Evolutionary conservation across 1,140 invertebrate species (phyloP), one percentile per base, ranked within the genome.

Genomic region (Arctopsyche grandis): DNA sequence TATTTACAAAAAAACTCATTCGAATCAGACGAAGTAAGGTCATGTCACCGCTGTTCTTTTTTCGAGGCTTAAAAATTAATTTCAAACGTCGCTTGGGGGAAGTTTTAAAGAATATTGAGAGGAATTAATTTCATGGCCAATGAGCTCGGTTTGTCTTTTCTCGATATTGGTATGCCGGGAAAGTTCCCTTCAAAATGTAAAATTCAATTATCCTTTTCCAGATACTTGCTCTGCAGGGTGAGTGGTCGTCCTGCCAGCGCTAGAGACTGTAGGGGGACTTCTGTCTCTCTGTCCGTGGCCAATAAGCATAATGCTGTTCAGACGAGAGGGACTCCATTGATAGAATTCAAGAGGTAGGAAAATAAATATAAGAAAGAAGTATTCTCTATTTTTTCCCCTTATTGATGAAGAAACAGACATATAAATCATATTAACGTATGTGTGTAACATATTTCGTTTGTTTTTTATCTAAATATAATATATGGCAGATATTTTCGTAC

Each of bases 191-290:
- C 12, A 66, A 66, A 16, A 7, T 29, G 24, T 9, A 22, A 66
- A 66, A 21, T 16, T 24, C 19, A 7, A 22, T 66, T 66, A 60
- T 66, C 38, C 10, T 69, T 71, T 44, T 60, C 12, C 81, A 82
- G 81, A 48, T 82, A 82, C 44, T 66, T 82, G 10, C 74, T 82
- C 5, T 82, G 81, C 66, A 46, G 79, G 21, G 74, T 82, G n/a
- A 74, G 46, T 16, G 24, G 71, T 5, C 58, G 79, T 24, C 60
- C 56, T n/a, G 43, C 48, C 10, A 73, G 66, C 38, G 58, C 69
- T 0, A 71, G 79, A 43, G 79, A 80, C 24, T 80, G 71, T 43
- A 44, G 81, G 63, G 81, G 77, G 5, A 82, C 77, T 5, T 82
- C 81, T 12, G 71, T 82, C 26, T 82, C 81, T 0, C 46, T 82